Base-by-base conservation (phyloP, 2,888 invertebrate genomes). In the Ferrisia virgata region DNA sequence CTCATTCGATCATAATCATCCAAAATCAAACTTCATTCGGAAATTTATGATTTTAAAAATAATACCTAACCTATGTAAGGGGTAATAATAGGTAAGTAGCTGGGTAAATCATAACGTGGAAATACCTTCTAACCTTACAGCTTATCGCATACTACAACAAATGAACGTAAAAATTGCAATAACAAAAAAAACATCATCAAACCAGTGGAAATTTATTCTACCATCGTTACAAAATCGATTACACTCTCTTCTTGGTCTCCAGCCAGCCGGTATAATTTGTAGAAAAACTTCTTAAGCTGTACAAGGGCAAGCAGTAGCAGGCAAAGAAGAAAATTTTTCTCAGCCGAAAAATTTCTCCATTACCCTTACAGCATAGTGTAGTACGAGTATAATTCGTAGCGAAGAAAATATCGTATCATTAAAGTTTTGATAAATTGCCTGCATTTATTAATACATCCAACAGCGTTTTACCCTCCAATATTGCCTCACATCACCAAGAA, bases 381-480 rank as follows among this genome's bases (percentile, higher is more conserved):
- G n/a, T n/a, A n/a, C 43, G n/a, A 40, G n/a, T n/a, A 43, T n/a
- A 43, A n/a, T n/a, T n/a, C 43, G 43, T n/a, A 43, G 1, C 43
- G n/a, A n/a, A 43, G 15, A 64, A 64, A 64, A 64, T 64, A 28
- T 28, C 28, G 58, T 58, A 64, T 64, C 64, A 64, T 64, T 64
- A 64, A 64, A 64, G 64, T 64, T 64, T 64, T 64, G 64, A 64
- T 64, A 64, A 64, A 64, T 64, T 64, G 64, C 64, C 28, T 13
- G 31, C 64, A 64, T 64, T 64, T 64, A 64, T 64, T 64, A 64
- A 64, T 64, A 64, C 64, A 53, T 53, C 53, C 53, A 53, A n/a
- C 47, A 47, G 47, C 47, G 47, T 13, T 53, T 22, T 9, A 8
- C 15, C n/a, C 43, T 43, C n/a, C 43, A 43, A n/a, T n/a, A 3